A percentile compares a stretch with the other conserved stretches of the same genome.
Conservation (phyloP, 2,113 vertebrate genomes). For the Megaptera novaeangliae region DNA sequence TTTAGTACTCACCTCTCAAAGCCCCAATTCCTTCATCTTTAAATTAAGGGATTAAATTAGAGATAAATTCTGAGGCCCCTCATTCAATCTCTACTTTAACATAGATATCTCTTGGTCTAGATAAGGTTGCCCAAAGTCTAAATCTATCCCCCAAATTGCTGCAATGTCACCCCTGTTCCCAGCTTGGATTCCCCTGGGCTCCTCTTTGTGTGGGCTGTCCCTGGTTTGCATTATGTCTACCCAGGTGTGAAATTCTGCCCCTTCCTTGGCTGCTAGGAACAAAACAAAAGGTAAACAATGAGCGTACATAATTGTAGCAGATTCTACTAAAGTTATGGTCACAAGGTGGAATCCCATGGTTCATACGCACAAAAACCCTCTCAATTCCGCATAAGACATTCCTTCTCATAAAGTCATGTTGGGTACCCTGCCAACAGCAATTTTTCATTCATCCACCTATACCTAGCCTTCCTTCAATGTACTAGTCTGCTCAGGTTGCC, state of each 20-base stretch:
- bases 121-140: not conserved
- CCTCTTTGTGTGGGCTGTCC: too few species aligned
- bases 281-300: not conserved
- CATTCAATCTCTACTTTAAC: not conserved
- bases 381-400: not conserved
- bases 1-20: not conserved
- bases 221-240: not conserved
- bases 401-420: not conserved
- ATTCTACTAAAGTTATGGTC: not conserved
- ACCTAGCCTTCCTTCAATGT: not conserved
- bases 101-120: not conserved
- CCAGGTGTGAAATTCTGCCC: not conserved
- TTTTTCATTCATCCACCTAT: not conserved
- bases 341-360: not conserved
- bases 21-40: not conserved
- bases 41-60: not conserved
- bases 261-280: not conserved
- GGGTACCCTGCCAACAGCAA: not conserved
- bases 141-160: not conserved
- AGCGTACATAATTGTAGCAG: not conserved
- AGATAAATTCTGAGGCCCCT: not conserved
- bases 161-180: not conserved
- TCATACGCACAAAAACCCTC: too few species aligned
- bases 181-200: too few species aligned
- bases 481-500: not conserved